A percentile compares a stretch with the other conserved stretches of the same genome.
phyloP scores from a whole-genome alignment of 2,888 invertebrate genomes.

The Meta bourneti region DNA sequence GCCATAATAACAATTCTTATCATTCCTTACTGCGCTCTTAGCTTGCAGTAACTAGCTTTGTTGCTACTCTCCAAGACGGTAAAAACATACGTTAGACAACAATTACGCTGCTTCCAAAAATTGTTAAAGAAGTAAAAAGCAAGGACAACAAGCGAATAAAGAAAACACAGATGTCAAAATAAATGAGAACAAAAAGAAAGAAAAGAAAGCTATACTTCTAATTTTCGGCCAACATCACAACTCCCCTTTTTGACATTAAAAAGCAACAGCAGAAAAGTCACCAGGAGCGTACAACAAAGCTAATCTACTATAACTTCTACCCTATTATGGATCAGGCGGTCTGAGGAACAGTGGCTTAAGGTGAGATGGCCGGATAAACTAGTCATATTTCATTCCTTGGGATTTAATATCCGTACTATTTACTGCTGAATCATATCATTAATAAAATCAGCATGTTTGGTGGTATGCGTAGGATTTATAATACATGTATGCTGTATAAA shows the following conservation, averaged over 20 bases:
- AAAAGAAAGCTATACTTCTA: conserved; percentile 61
- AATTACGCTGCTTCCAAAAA: conserved; percentile 55
- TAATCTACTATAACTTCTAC: conserved; percentile 68
- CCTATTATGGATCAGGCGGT: conserved; percentile 34
- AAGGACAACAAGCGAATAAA: conserved; percentile 38
- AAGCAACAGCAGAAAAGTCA: conserved; percentile 6
- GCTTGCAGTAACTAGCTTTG: conserved; percentile 59
- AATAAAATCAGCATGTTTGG: no score
- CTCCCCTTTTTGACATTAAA: conserved; percentile 45
- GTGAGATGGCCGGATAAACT: neutral
- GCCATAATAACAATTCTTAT: conserved; percentile 27
- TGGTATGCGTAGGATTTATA: no score
- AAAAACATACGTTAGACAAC: conserved; percentile 61
- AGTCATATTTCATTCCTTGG: no score
- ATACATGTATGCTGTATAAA: no score
- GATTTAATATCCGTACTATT: no score
- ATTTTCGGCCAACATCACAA: conserved; percentile 59
- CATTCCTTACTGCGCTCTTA: conserved; percentile 23
- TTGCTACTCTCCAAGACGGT: conserved; percentile 32
- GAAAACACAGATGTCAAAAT: conserved; percentile 61
- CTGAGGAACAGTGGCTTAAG: conserved; percentile 40
- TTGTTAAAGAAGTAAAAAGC: conserved; percentile 44
- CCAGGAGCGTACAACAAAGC: conserved; percentile 58
- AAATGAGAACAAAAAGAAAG: conserved; percentile 57
- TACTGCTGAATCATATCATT: no score